Evolutionary conservation across 2,797 vertebrate genomes (phyloP).

Genomic region (Malurus leucopterus): DNA sequence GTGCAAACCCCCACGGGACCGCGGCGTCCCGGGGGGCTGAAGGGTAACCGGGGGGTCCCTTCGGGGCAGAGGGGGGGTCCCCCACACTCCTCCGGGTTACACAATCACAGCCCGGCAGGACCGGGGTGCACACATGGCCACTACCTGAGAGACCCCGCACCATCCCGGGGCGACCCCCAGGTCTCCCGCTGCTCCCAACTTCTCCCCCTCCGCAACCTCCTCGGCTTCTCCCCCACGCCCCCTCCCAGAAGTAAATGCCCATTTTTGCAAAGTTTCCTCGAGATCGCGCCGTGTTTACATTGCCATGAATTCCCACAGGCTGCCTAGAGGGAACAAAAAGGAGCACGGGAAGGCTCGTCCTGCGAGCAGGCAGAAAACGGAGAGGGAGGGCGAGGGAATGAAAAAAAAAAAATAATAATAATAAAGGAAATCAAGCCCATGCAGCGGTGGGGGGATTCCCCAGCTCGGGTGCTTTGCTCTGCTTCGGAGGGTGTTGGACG

Average conservation of each 20-base stretch:
- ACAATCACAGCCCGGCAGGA: neutral
- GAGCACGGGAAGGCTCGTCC: constrained; percentile 36
- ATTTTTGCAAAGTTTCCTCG: constrained; percentile 48
- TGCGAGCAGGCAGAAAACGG: neutral
- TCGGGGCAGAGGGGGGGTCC: neutral
- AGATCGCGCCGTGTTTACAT: constrained; percentile 45
- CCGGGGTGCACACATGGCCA: neutral
- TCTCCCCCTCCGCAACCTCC: neutral
- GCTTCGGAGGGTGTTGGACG: neutral
- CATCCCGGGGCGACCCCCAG: neutral
- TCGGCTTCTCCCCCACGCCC: neutral
- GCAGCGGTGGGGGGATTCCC: neutral
- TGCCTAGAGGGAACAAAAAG: constrained; percentile 55
- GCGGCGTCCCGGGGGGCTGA: too few species aligned
- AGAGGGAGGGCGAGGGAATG: neutral
- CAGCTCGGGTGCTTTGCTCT: neutral
- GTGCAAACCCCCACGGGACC: neutral
- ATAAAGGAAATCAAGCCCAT: neutral
- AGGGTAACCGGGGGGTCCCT: fast-evolving
- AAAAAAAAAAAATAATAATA: neutral
- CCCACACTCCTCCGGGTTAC: neutral
- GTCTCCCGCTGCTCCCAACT: neutral
- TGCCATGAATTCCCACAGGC: constrained; percentile 47
- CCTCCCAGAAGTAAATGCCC: neutral
- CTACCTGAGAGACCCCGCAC: constrained; percentile 15